phyloP scores from a whole-genome alignment of 2,113 vertebrate species.

The Candoia aspera region DNA sequence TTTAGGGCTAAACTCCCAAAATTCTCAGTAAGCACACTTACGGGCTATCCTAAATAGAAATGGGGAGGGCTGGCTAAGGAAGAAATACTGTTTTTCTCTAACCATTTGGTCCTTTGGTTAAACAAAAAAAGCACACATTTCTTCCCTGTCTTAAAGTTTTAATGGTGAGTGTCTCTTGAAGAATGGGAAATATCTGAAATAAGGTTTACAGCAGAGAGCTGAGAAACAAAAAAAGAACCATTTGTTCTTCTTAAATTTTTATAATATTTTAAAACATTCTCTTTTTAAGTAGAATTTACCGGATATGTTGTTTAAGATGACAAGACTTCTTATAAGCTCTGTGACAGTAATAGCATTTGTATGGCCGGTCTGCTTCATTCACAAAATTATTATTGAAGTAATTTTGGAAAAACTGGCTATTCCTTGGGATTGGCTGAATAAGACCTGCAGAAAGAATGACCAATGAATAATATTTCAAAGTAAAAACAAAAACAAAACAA shows the following conservation, averaged over 20 bases:
- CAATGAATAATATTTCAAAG: slow-evolving; percentile 2
- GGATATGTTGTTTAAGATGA: slow-evolving; percentile 97
- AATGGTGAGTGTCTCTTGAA: neutral
- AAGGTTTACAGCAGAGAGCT: neutral
- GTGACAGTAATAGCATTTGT: slow-evolving; percentile 94
- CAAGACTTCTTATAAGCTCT: slow-evolving; percentile 99
- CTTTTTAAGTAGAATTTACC: slow-evolving; percentile 73
- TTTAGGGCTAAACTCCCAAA: too few species aligned
- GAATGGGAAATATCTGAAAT: neutral
- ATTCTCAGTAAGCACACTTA: too few species aligned
- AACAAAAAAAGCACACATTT: neutral
- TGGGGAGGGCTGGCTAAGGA: neutral
- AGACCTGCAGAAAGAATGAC: slow-evolving; percentile 78
- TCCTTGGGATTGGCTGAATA: slow-evolving; percentile 88
- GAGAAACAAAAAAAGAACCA: neutral
- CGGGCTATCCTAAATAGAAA: too few species aligned
- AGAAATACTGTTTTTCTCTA: neutral
- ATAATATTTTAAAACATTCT: neutral
- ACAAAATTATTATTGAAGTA: slow-evolving; percentile 87
- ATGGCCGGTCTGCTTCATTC: slow-evolving; percentile 89
- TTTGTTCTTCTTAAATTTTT: neutral
- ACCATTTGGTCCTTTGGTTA: neutral
- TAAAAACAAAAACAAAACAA: neutral
- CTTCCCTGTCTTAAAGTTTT: neutral
- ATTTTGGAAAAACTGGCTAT: slow-evolving; percentile 86